Base-by-base conservation (phyloP, 2,888 invertebrate genomes). In the Pheosia tremula region DNA sequence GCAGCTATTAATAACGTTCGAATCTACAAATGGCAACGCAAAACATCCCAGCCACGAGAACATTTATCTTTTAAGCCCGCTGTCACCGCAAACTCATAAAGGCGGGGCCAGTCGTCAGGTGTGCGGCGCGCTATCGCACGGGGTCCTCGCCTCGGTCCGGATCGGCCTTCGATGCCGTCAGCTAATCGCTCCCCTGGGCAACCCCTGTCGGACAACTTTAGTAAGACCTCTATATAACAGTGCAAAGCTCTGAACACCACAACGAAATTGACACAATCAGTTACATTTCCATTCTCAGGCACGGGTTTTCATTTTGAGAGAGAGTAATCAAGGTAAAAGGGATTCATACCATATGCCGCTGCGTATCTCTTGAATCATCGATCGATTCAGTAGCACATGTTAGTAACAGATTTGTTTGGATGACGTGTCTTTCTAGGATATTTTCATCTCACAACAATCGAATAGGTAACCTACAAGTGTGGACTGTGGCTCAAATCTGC, bases 11-110 rank as follows among this genome's bases (percentile, higher is more conserved):
- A 69, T 73, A 74, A 74, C 64, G 74, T 67, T 69, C 69, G 71
- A 61, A 78, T 68, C 77, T 75, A 81, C 82, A 82, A 82, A 84
- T 84, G 76, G 80, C 78, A 76, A 76, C 71, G 69, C 78, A 59
- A 62, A 61, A 47, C 61, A 57, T 24, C 58, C 58, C 77, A 80
- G 76, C 79, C 80, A 75, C 72, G 75, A 72, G 71, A 75, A 77
- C 81, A 83, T 80, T 83, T 84, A 79, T 83, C 73, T 79, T 73
- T 56, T 58, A 63, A 71, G 70, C 79, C 78, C 76, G 62, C 73
- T 82, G 82, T 80, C 84, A 70, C 77, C 79, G 68, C 67, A 57
- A 66, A 65, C 63, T 69, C 71, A 64, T 68, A 71, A 71, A 71
- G 67, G 66, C 39, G 68, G 74, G 60, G 61, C 62, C 62, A 62